These are phyloP conservation scores for Melanogrammus aeglefinus DNA, from an alignment of 2,797 vertebrate species.

Conservation along the genomic window DNA sequence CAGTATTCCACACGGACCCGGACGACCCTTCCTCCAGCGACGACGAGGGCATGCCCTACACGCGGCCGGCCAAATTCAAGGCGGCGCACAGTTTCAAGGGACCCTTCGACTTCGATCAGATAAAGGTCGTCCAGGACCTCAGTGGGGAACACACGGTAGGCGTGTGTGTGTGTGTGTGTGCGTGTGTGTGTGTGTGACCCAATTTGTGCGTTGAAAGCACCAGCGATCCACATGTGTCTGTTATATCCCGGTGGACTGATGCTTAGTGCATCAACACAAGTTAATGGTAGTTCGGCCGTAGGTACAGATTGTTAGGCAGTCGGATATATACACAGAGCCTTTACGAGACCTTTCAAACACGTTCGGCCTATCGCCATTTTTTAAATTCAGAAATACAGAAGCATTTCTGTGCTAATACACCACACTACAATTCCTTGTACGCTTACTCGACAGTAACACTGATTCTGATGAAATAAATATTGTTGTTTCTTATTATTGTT, in stretches of 20 bases:
- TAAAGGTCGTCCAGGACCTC: slow-evolving; percentile 96
- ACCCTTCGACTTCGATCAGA: slow-evolving; percentile 97
- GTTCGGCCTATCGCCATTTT: background rate
- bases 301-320: background rate
- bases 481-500: no score
- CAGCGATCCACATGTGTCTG: background rate
- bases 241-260: background rate
- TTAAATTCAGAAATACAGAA: background rate
- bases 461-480: background rate
- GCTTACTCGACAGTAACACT: background rate
- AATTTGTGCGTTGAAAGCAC: background rate
- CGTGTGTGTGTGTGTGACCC: background rate
- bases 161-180: background rate
- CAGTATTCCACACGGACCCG: slow-evolving; percentile 96
- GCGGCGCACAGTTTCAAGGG: slow-evolving; percentile 98
- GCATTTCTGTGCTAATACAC: background rate
- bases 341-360: background rate
- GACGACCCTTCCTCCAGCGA: slow-evolving; percentile 97
- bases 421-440: background rate
- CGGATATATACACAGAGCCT: background rate
- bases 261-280: background rate
- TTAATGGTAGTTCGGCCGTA: background rate
- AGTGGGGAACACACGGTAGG: slow-evolving; percentile 95
- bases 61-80: slow-evolving; percentile 95
- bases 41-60: slow-evolving; percentile 98